Evolutionary conservation across 2,888 invertebrate species (phyloP).

Genomic region (Spilarctia lutea): DNA sequence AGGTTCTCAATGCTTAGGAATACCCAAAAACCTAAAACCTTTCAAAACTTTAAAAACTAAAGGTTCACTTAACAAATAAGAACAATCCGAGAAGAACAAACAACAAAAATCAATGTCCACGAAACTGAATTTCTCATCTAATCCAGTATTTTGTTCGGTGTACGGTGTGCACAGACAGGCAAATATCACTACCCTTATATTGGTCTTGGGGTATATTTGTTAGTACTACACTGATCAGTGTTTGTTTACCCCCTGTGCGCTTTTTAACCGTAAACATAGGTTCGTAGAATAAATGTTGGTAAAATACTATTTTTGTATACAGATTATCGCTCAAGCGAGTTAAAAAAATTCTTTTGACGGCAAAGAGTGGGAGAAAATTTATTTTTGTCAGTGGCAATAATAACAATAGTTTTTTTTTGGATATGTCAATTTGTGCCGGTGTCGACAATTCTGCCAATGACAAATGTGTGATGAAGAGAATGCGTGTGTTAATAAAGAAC

Average conservation of each 20-base stretch:
- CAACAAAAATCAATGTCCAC: conserved; percentile 14
- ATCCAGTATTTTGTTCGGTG: conserved; percentile 38
- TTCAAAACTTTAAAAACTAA: neutral
- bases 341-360: no score
- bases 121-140: conserved; percentile 31
- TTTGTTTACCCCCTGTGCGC: conserved; percentile 40
- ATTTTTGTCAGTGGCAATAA: no score
- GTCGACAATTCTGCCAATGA: no score
- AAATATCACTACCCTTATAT: conserved; percentile 46
- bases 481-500: no score
- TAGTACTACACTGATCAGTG: conserved; percentile 34
- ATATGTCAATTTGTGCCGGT: no score
- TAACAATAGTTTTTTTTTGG: no score
- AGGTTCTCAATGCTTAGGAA: no score
- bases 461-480: no score
- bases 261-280: conserved; percentile 39
- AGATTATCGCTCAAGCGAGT: no score
- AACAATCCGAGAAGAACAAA: neutral
- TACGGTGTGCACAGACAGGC: conserved; percentile 39
- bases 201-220: conserved; percentile 37
- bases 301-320: no score
- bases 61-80: conserved; percentile 2
- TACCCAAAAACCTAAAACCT: neutral
- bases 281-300: neutral
- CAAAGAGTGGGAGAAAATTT: no score